Evolutionary conservation across 2,888 invertebrate genomes (phyloP).

Genomic region (Furcula furcula): DNA sequence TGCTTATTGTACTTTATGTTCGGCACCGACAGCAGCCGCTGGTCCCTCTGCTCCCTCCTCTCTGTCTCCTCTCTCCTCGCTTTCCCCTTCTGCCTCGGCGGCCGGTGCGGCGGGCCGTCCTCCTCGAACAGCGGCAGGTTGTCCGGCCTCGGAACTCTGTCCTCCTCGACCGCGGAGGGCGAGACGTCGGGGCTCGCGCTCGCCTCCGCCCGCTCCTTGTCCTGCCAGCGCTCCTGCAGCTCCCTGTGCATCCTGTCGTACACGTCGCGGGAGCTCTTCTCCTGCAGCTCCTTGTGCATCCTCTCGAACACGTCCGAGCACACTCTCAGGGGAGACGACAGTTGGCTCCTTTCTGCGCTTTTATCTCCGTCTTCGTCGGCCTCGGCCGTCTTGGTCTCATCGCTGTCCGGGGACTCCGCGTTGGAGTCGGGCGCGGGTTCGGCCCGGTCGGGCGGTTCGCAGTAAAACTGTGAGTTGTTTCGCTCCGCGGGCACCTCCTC

Average conservation of each 20-base stretch:
- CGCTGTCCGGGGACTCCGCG: conserved; percentile 26
- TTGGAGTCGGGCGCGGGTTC: conserved; percentile 35
- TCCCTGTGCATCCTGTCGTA: conserved; percentile 70
- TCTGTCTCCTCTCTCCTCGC: conserved; percentile 50
- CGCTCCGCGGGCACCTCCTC: conserved; percentile 50
- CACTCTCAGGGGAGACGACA: conserved; percentile 56
- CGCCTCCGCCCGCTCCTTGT: conserved; percentile 52
- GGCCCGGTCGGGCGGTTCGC: conserved; percentile 32
- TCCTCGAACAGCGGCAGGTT: conserved; percentile 81
- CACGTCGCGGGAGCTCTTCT: conserved; percentile 52
- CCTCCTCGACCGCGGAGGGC: conserved; percentile 38
- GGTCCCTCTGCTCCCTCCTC: conserved; percentile 78
- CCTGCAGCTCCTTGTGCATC: conserved; percentile 66
- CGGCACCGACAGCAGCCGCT: conserved; percentile 88
- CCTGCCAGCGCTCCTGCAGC: conserved; percentile 70
- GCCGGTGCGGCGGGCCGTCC: conserved; percentile 55
- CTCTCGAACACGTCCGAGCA: conserved; percentile 66
- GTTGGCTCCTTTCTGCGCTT: conserved; percentile 29
- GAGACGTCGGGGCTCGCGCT: conserved; percentile 28
- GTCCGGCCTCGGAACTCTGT: conserved; percentile 76
- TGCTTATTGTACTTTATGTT: conserved; percentile 84
- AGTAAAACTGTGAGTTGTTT: conserved; percentile 65
- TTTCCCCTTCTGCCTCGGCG: conserved; percentile 72
- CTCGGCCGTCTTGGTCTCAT: conserved; percentile 32
- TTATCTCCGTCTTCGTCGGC: conserved; percentile 28